Evolutionary conservation across 2,888 invertebrate genomes (phyloP).

Genomic region (Oscheius sp.): DNA sequence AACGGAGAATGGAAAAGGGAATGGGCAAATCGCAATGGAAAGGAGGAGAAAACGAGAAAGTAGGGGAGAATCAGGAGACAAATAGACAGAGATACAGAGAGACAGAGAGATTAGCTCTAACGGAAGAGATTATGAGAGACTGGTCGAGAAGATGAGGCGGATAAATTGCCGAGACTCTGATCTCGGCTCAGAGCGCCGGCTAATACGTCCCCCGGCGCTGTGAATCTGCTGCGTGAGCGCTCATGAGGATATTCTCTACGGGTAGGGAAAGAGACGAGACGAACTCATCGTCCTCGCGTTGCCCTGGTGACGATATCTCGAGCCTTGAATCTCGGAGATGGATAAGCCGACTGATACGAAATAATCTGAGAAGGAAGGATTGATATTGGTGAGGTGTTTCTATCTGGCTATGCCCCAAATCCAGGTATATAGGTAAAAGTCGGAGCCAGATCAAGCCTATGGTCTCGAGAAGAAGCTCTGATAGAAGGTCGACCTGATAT

Average conservation of each 20-base stretch:
- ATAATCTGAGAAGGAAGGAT: too few species aligned
- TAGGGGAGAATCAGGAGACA: constrained; percentile 1
- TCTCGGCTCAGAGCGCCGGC: constrained; percentile 8
- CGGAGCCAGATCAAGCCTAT: too few species aligned
- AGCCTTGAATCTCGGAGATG: too few species aligned
- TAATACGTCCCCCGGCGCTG: constrained; percentile 5
- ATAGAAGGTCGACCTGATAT: constrained; percentile 26
- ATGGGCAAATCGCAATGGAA: constrained; percentile 34
- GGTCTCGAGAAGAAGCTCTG: too few species aligned
- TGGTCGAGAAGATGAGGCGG: too few species aligned
- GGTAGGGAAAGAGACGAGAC: background rate
- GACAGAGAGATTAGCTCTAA: background rate
- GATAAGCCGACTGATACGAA: too few species aligned
- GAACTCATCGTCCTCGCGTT: background rate
- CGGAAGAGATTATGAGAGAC: background rate
- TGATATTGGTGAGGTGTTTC: too few species aligned
- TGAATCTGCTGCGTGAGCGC: background rate
- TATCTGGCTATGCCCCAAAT: too few species aligned
- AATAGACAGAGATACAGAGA: constrained; percentile 7
- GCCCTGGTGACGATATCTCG: too few species aligned
- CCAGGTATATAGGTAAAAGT: too few species aligned
- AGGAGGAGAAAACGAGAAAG: constrained; percentile 13
- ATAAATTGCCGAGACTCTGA: background rate
- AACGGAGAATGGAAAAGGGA: constrained; percentile 41
- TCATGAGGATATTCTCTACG: constrained; percentile 17